These are phyloP conservation scores for Schrankia costaestrigalis DNA, from an alignment of 2,888 invertebrate genomes.

Conservation along the genomic window DNA sequence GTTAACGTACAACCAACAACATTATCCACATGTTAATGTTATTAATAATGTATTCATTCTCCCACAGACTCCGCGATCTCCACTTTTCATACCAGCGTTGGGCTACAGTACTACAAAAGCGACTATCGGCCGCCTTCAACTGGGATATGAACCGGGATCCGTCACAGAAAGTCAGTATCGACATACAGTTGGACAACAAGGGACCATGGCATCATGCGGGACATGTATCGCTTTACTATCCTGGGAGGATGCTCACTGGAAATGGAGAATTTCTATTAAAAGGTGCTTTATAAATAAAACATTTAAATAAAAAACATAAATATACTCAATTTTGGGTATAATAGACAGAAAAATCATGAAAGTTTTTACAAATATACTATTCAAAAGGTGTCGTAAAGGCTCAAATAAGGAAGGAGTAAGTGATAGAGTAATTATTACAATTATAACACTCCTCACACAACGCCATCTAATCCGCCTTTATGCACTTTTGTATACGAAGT, in stretches of 20 bases:
- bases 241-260: conserved; percentile 86
- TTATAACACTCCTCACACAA: too few species aligned
- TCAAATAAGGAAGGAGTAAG: not conserved
- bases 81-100: conserved; percentile 84
- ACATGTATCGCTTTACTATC: conserved; percentile 85
- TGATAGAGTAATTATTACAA: too few species aligned
- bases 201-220: conserved; percentile 83
- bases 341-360: not conserved
- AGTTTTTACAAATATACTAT: too few species aligned
- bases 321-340: not conserved
- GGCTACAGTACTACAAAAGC: conserved; percentile 81
- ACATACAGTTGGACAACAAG: conserved; percentile 82
- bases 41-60: not conserved
- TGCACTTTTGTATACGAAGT: too few species aligned
- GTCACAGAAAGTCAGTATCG: conserved; percentile 83
- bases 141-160: conserved; percentile 95
- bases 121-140: conserved; percentile 86
- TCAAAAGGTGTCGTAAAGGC: too few species aligned
- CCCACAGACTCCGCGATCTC: conserved; percentile 85
- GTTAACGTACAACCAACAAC: too few species aligned
- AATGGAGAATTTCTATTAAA: conserved; percentile 82
- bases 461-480: too few species aligned
- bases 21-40: too few species aligned
- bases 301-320: not conserved
- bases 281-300: conserved; percentile 46